Conservation (phyloP, 2,888 invertebrate genomes). For the Drosophila meridionalis region DNA sequence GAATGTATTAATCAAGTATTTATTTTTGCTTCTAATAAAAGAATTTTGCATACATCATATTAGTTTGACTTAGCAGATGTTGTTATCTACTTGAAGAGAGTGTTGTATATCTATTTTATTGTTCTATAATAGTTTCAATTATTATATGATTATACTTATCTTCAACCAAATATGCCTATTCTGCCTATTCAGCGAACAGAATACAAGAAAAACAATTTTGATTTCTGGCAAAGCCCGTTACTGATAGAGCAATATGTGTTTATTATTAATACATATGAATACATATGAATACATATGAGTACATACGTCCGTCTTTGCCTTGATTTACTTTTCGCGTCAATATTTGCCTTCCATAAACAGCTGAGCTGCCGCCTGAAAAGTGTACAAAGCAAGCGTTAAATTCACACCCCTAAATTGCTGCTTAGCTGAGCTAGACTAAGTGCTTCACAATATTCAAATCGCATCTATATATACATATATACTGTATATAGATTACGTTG, state of each 20-base stretch:
- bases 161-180: neutral
- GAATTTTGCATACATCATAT: neutral
- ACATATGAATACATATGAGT: conserved; percentile 10
- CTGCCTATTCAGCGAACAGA: neutral
- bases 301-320: conserved; percentile 59
- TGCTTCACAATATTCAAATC: conserved; percentile 20
- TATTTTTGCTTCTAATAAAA: too few species aligned
- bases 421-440: conserved; percentile 43
- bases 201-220: conserved; percentile 22
- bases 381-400: conserved; percentile 44
- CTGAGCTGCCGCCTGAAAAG: conserved; percentile 16
- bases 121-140: neutral
- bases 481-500: conserved; percentile 10
- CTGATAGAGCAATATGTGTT: conserved; percentile 30
- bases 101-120: neutral
- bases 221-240: conserved; percentile 35
- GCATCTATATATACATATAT: conserved; percentile 12
- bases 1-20: too few species aligned
- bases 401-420: conserved; percentile 68
- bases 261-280: conserved; percentile 13
- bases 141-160: too few species aligned
- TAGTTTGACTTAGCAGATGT: too few species aligned
- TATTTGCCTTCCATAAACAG: conserved; percentile 52
- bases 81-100: neutral
- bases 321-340: conserved; percentile 61